Evolutionary conservation across 2,113 vertebrate species (phyloP).

Genomic region (Atrichornis clamosus): DNA sequence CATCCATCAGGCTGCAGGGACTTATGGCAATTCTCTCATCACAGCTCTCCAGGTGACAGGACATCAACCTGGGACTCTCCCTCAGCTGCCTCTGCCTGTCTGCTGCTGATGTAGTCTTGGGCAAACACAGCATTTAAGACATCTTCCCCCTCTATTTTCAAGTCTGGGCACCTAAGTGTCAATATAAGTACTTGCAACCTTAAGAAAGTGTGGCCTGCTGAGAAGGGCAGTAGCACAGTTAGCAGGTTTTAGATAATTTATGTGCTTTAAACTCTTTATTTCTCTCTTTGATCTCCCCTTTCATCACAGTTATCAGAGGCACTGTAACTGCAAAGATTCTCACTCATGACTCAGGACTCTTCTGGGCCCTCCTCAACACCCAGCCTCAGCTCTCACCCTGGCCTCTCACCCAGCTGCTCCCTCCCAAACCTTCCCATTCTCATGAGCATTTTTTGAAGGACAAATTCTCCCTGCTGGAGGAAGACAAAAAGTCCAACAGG

Average conservation of each 20-base stretch:
- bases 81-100: neutral
- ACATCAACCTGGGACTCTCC: neutral
- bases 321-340: neutral
- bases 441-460: neutral
- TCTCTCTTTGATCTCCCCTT: neutral
- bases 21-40: neutral
- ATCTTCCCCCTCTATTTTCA: neutral
- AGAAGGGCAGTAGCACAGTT: neutral
- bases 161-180: neutral
- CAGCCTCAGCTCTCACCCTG: neutral
- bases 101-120: neutral
- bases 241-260: neutral
- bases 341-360: neutral
- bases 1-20: neutral
- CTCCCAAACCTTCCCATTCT: neutral
- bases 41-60: neutral
- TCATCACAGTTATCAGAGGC: neutral
- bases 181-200: neutral
- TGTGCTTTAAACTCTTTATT: neutral
- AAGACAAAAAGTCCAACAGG: neutral
- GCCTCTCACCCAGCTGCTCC: neutral
- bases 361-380: neutral
- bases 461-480: neutral
- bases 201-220: neutral
- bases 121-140: neutral